These are phyloP conservation scores for Brachionus rubens DNA, from an alignment of 1,140 invertebrate species.

Conservation along the genomic window DNA sequence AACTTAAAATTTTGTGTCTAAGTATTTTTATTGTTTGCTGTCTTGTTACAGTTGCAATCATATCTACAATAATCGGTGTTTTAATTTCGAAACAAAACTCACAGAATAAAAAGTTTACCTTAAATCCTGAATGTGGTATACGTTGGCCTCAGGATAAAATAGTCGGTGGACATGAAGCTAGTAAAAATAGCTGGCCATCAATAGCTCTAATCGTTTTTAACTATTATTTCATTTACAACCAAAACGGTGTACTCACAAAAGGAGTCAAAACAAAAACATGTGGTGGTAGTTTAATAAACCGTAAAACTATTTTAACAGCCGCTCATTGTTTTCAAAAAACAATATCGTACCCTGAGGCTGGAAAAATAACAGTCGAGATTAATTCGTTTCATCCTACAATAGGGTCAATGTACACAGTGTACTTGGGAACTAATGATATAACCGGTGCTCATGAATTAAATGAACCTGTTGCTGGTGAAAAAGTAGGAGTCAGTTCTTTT, in stretches of 20 bases:
- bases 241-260: background rate
- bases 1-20: no score
- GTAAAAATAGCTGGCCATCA: conserved; percentile 10
- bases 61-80: no score
- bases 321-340: conserved; percentile 3
- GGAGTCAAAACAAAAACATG: background rate
- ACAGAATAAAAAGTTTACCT: no score
- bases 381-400: conserved; percentile 12
- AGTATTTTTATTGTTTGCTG: no score
- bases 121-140: background rate
- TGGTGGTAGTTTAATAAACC: conserved; percentile 11
- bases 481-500: conserved; percentile 8
- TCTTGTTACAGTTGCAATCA: no score
- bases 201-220: background rate
- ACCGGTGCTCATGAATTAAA: no score
- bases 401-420: conserved; percentile 19
- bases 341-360: background rate
- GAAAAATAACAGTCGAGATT: background rate
- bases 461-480: no score
- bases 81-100: no score
- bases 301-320: conserved; percentile 15
- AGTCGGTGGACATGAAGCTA: background rate
- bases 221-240: background rate
- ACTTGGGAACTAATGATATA: background rate
- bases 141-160: background rate